Conservation (phyloP, 2,113 vertebrate species). For the Austrofundulus limnaeus region DNA sequence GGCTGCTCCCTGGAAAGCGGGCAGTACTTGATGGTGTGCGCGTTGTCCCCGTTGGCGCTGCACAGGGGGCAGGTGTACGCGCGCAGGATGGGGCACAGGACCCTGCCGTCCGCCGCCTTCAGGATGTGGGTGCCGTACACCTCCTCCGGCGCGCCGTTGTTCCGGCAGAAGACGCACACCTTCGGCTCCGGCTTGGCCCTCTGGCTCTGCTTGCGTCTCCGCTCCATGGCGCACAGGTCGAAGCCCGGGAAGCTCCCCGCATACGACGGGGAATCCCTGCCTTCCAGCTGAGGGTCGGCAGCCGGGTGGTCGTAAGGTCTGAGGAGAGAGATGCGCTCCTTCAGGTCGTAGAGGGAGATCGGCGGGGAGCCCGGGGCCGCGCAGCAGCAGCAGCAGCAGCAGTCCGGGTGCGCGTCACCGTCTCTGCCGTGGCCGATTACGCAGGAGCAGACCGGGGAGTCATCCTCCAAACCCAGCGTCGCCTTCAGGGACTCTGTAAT, state of each 20-base stretch:
- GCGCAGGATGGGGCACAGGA: slow-evolving; percentile 83
- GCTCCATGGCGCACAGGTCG: slow-evolving; percentile 80
- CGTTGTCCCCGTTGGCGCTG: slow-evolving; percentile 86
- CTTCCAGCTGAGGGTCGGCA: slow-evolving; percentile 75
- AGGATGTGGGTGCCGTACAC: slow-evolving; percentile 85
- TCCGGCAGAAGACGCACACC: slow-evolving; percentile 86
- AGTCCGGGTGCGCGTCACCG: slow-evolving; percentile 75
- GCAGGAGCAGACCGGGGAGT: slow-evolving; percentile 75
- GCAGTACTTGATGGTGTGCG: slow-evolving; percentile 86
- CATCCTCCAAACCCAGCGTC: slow-evolving; percentile 82
- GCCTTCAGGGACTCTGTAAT: slow-evolving; percentile 84
- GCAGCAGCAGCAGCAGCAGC: no score
- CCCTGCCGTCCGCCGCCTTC: slow-evolving; percentile 83
- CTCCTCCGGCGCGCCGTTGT: slow-evolving; percentile 85
- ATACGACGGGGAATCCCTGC: slow-evolving; percentile 71
- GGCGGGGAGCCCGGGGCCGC: slow-evolving; percentile 75
- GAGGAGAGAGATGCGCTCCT: slow-evolving; percentile 81
- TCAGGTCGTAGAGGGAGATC: slow-evolving; percentile 78
- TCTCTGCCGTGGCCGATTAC: slow-evolving; percentile 60
- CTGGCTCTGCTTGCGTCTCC: slow-evolving; percentile 76
- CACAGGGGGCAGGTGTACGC: slow-evolving; percentile 85
- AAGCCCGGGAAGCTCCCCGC: slow-evolving; percentile 76
- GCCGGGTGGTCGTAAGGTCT: slow-evolving; percentile 80
- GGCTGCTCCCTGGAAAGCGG: slow-evolving; percentile 84
- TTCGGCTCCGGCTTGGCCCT: slow-evolving; percentile 82